phyloP scores from a whole-genome alignment of 2,888 invertebrate species.

The Morpho deidamia region DNA sequence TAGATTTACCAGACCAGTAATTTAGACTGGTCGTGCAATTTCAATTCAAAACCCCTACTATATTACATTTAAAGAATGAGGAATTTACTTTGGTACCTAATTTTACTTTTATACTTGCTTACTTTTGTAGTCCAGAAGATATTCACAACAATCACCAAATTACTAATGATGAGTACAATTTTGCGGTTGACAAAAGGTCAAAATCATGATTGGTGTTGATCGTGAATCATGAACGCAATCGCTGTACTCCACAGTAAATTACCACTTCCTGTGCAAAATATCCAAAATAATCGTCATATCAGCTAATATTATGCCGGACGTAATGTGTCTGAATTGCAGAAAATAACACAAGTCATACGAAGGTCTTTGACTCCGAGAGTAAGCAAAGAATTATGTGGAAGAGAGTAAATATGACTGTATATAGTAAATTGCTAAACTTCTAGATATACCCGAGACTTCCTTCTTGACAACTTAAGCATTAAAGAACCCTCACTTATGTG shows the following conservation, averaged over 20 bases:
- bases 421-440: too few relatives aligned
- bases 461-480: too few relatives aligned
- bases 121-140: too few relatives aligned
- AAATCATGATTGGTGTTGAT: conserved; percentile 5
- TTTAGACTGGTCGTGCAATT: too few relatives aligned
- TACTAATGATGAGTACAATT: neutral
- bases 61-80: too few relatives aligned
- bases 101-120: too few relatives aligned
- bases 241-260: neutral
- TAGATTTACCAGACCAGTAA: too few relatives aligned
- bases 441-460: too few relatives aligned
- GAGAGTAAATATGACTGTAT: neutral
- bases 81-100: too few relatives aligned
- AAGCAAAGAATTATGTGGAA: conserved; percentile 31
- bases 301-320: conserved; percentile 14
- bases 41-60: too few relatives aligned
- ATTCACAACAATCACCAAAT: neutral
- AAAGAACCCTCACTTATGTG: too few relatives aligned
- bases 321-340: conserved; percentile 37
- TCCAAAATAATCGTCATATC: conserved; percentile 11
- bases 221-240: neutral
- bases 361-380: conserved; percentile 32
- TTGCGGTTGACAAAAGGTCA: neutral
- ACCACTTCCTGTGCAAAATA: conserved; percentile 14
- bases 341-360: conserved; percentile 39